Evolutionary conservation across 2,888 invertebrate species (phyloP), one percentile per base, ranked within the genome.

Genomic region (Himalopsyche anomala): DNA sequence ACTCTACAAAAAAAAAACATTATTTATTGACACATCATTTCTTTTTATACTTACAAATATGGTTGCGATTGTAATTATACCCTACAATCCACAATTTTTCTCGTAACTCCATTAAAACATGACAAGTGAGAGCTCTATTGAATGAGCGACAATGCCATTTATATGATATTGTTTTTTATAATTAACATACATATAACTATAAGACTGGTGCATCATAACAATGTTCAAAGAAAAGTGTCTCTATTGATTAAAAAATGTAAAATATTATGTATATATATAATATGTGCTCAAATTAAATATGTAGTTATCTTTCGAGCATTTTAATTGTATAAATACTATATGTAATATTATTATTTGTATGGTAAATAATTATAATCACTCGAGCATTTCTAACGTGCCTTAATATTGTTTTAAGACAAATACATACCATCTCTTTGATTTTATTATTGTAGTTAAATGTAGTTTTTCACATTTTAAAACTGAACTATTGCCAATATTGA

Each of bases 361-460:
- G 5, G 74, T 74, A 74, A 74, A 74, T 12, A 36, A 38, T 38
- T 74, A 38, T 12, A 19, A 62, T 62, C 5, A 74, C 15, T 36
- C 38, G 74, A 74, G 74, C 74, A 74, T 74, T 74, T 74, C 74
- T 74, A 36, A 74, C 38, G 74, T 74, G 74, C 74, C 74, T 74
- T 74, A 74, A 38, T 38, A 74, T 28, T 69, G 4, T 38, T 36
- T 74, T 74, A 74, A 74, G 74, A 74, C 74, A 38, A 12, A 74
- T 36, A 74, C 3, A 36, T 74, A 74, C 74, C 74, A 74, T 74
- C 36, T 51, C 36, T 69, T 69, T 19, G 62, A 74, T 74, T 74
- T 38, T 74, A 74, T 36, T 74, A 36, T 38, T 74, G 36, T 38
- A 15, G 15, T 5, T 19, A 62, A 4, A 19, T 19, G 15, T 19